A percentile compares a stretch with the other conserved stretches of the same genome.
Conservation (phyloP, 2,113 vertebrate genomes). For the Coptodon rendalli region DNA sequence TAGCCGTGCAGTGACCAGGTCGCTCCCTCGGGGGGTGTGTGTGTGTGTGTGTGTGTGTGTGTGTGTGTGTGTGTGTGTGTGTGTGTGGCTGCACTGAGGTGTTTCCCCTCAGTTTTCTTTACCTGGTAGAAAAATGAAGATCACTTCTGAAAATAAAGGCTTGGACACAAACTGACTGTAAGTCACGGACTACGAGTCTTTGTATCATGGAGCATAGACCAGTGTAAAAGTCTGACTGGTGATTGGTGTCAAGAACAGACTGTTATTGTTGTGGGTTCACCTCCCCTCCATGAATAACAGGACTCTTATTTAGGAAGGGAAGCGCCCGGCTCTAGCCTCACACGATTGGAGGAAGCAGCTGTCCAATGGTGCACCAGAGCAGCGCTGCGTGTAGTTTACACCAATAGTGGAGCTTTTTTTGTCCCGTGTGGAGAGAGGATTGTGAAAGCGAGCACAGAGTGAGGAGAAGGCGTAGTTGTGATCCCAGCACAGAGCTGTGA, state of each 20-base stretch:
- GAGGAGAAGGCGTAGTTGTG: constrained; percentile 34
- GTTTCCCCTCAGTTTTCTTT: accelerated
- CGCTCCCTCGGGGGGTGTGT: accelerated
- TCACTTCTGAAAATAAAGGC: not conserved
- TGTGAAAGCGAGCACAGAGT: constrained; percentile 52
- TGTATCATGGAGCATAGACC: not conserved
- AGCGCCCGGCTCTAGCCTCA: constrained; percentile 22
- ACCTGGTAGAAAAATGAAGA: not conserved
- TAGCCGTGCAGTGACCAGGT: not conserved
- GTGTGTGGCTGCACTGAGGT: not conserved
- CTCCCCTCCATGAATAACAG: constrained; percentile 25
- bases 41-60: no score
- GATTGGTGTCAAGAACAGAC: constrained; percentile 22
- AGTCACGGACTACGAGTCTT: not conserved
- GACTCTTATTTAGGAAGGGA: constrained; percentile 49
- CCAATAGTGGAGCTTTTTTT: constrained; percentile 63
- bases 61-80: no score
- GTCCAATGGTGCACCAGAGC: constrained; percentile 62
- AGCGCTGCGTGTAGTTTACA: constrained; percentile 64
- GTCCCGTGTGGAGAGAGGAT: constrained; percentile 50
- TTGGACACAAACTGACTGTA: not conserved
- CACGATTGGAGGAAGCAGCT: constrained; percentile 63
- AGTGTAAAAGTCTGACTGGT: not conserved
- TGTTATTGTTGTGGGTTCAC: constrained; percentile 25
- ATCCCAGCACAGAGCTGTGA: constrained; percentile 13